Evolutionary conservation across 1,140 invertebrate genomes (phyloP).

Genomic region (Pseudobourletiella spinata): DNA sequence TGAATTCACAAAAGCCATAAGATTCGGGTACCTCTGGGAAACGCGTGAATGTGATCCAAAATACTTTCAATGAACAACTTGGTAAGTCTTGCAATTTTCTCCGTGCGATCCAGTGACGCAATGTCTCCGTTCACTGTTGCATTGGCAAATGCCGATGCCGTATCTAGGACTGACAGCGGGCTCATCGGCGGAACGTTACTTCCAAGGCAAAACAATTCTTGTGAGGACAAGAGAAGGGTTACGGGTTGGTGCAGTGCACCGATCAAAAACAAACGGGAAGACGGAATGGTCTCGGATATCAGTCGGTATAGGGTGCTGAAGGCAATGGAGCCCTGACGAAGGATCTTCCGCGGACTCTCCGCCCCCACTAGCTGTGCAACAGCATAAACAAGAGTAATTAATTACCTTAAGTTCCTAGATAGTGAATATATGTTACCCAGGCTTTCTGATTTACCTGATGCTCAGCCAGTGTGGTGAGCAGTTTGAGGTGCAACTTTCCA

Average conservation of each 20-base stretch:
- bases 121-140: slow-evolving; percentile 61
- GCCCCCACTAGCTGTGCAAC: slow-evolving; percentile 35
- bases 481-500: slow-evolving; percentile 25
- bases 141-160: slow-evolving; percentile 57
- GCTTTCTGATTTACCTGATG: too few species aligned
- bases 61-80: slow-evolving; percentile 76
- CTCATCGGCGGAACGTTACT: slow-evolving; percentile 12
- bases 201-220: slow-evolving; percentile 28
- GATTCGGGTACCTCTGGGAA: slow-evolving; percentile 64
- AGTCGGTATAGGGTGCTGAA: slow-evolving; percentile 82
- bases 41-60: slow-evolving; percentile 77
- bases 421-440: too few species aligned
- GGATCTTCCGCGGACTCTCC: slow-evolving; percentile 45
- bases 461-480: slow-evolving; percentile 36
- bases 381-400: too few species aligned
- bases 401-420: too few species aligned
- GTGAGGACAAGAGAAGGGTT: slow-evolving; percentile 62
- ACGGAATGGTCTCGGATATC: slow-evolving; percentile 82
- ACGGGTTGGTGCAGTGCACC: slow-evolving; percentile 84
- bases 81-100: slow-evolving; percentile 68
- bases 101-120: slow-evolving; percentile 64
- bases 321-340: slow-evolving; percentile 75
- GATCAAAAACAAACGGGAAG: slow-evolving; percentile 84
- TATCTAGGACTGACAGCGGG: slow-evolving; percentile 53
- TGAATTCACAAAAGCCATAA: background rate